Conservation (phyloP, 2,797 vertebrate species). For the Epinephelus coioides region DNA sequence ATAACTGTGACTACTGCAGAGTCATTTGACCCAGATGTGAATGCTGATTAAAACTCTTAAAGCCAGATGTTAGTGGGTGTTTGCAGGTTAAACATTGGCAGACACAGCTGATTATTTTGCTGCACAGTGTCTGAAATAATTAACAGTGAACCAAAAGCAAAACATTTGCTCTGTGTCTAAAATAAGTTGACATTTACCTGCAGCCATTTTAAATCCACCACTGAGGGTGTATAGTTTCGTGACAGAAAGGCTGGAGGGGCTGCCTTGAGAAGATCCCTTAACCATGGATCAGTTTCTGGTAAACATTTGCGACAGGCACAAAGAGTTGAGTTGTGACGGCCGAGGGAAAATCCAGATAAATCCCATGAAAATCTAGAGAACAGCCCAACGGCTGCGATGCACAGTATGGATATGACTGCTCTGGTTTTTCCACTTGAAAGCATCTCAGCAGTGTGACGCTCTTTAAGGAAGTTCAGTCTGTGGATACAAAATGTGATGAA, state of each 20-base stretch:
- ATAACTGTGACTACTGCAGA: too few species aligned
- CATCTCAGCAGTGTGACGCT: not conserved
- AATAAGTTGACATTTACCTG: slow-evolving; percentile 25
- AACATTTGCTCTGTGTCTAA: not conserved
- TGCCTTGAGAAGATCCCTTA: not conserved
- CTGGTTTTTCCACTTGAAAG: not conserved
- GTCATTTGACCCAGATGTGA: too few species aligned
- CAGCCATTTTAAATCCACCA: slow-evolving; percentile 31
- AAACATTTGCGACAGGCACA: slow-evolving; percentile 22
- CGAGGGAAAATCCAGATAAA: too few species aligned
- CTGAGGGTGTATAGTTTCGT: not conserved
- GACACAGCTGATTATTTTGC: too few species aligned
- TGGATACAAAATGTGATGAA: not conserved
- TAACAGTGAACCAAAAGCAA: not conserved
- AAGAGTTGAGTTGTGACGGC: fast-evolving
- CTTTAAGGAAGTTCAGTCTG: not conserved
- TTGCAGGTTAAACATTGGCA: too few species aligned
- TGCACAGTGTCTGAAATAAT: too few species aligned
- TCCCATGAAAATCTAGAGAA: not conserved
- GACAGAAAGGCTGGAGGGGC: slow-evolving; percentile 22
- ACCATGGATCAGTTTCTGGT: not conserved
- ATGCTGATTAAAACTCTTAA: too few species aligned
- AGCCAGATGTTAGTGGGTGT: too few species aligned
- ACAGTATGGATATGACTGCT: not conserved
- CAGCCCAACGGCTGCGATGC: not conserved